phyloP scores from a whole-genome alignment of 2,797 vertebrate genomes.

The Lacerta agilis region DNA sequence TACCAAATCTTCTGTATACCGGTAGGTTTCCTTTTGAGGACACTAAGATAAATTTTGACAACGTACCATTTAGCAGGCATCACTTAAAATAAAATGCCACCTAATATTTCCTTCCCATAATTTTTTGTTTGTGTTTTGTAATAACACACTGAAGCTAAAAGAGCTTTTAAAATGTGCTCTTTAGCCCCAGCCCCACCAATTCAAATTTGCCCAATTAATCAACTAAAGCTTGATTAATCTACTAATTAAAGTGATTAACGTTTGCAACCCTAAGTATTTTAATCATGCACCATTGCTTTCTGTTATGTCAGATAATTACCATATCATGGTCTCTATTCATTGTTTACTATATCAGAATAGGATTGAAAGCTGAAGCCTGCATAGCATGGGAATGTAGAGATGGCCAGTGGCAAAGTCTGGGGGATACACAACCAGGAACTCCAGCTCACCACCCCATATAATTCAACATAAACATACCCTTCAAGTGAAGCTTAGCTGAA shows the following conservation, averaged over 20 bases:
- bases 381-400: background rate
- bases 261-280: constrained; percentile 12
- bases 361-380: background rate
- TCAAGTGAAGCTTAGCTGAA: too few relatives aligned
- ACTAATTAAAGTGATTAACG: constrained; percentile 37
- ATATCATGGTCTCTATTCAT: constrained; percentile 11
- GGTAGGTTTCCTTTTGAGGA: background rate
- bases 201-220: constrained; percentile 29
- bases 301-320: constrained; percentile 35
- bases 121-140: background rate
- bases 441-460: background rate
- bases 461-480: too few relatives aligned
- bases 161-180: background rate
- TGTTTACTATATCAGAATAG: constrained; percentile 20
- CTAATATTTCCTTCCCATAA: background rate
- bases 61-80: background rate
- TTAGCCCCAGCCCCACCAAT: background rate
- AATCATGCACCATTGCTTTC: constrained; percentile 26
- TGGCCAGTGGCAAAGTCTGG: background rate
- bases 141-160: background rate
- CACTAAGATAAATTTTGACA: background rate
- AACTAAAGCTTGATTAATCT: constrained; percentile 45
- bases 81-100: background rate
- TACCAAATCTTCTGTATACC: background rate
- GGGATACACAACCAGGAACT: background rate